Evolutionary conservation across 2,797 vertebrate species (phyloP).

Genomic region (Melanotaenia maccullochi): DNA sequence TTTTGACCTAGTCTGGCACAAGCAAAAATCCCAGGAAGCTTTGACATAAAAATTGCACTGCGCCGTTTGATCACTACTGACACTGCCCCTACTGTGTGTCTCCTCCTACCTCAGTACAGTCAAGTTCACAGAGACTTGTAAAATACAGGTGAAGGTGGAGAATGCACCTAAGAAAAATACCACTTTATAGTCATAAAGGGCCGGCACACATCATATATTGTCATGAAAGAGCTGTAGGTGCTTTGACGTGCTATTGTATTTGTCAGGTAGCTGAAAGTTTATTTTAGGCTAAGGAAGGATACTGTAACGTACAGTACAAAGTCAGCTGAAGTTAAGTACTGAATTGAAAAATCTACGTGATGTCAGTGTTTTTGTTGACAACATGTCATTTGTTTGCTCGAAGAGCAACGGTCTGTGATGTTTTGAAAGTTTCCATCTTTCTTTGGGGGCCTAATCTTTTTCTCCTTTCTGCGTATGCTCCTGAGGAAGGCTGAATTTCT

Average conservation of each 20-base stretch:
- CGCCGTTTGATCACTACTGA: constrained; percentile 69
- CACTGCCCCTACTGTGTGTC: constrained; percentile 58
- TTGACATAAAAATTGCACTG: constrained; percentile 70
- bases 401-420: constrained; percentile 11
- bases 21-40: constrained; percentile 53
- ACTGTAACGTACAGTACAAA: constrained; percentile 3
- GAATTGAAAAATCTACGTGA: background rate
- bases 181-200: constrained; percentile 57
- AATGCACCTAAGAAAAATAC: constrained; percentile 55
- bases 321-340: background rate
- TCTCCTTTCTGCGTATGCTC: constrained; percentile 47
- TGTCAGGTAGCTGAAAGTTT: constrained; percentile 23
- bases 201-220: constrained; percentile 34
- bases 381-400: constrained; percentile 13
- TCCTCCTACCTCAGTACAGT: constrained; percentile 65
- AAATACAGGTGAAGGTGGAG: constrained; percentile 63
- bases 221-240: constrained; percentile 43
- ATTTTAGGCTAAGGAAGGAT: constrained; percentile 6
- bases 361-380: constrained; percentile 5
- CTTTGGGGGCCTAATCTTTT: constrained; percentile 50
- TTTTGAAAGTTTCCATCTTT: constrained; percentile 10
- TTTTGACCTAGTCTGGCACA: constrained; percentile 53
- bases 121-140: constrained; percentile 70
- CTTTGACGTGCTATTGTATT: constrained; percentile 21
- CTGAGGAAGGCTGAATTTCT: constrained; percentile 53